phyloP scores from a whole-genome alignment of 2,797 vertebrate genomes.

The Tokudaia muenninki region DNA sequence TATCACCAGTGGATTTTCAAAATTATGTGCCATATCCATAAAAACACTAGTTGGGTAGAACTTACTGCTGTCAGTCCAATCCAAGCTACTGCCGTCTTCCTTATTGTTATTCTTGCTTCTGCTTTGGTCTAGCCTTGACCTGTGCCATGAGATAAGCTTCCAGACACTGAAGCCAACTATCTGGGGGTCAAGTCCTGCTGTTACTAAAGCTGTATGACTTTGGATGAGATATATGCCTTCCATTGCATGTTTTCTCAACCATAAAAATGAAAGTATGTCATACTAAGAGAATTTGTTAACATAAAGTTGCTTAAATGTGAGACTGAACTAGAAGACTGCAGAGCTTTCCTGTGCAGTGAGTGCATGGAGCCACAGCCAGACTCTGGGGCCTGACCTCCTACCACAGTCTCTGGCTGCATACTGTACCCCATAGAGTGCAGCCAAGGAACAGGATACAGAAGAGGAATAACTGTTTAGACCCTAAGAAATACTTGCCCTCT shows the following conservation, averaged over 20 bases:
- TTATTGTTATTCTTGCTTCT: neutral
- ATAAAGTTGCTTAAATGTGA: neutral
- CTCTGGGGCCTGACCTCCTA: neutral
- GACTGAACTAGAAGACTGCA: neutral
- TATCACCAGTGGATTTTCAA: neutral
- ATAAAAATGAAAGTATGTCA: neutral
- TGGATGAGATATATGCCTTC: neutral
- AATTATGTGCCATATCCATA: neutral
- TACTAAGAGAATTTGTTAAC: neutral
- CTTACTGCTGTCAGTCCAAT: neutral
- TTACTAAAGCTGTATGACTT: neutral
- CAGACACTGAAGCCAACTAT: neutral
- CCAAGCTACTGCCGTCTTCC: neutral
- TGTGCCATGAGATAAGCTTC: neutral
- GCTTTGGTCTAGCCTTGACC: neutral
- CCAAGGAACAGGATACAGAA: neutral
- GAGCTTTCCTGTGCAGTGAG: neutral
- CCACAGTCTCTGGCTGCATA: neutral
- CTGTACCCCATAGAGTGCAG: neutral
- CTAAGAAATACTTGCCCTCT: neutral
- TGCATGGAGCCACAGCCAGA: neutral
- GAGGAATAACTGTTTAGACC: neutral
- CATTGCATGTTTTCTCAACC: neutral
- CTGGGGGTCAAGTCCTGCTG: constrained; percentile 1
- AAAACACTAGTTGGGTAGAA: constrained; percentile 33